Evolutionary conservation across 2,113 vertebrate genomes (phyloP).

Genomic region (Taurulus bubalis): DNA sequence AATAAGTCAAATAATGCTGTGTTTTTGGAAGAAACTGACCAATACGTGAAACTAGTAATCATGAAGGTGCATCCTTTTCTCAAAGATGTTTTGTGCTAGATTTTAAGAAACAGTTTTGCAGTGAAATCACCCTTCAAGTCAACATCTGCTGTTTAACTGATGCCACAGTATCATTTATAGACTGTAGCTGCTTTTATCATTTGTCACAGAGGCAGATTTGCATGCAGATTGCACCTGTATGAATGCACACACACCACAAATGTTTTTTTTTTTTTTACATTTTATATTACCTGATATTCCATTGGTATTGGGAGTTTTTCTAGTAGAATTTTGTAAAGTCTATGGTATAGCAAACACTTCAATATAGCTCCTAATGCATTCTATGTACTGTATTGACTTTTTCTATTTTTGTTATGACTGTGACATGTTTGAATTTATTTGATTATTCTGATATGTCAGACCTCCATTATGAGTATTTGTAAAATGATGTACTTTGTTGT

Average conservation of each 20-base stretch:
- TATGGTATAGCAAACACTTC: conserved; percentile 75
- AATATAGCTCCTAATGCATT: conserved; percentile 80
- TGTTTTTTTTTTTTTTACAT: conserved; percentile 66
- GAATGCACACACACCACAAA: conserved; percentile 65
- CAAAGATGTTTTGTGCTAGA: conserved; percentile 35
- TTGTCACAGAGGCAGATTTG: conserved; percentile 69
- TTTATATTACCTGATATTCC: conserved; percentile 77
- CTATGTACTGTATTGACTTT: conserved; percentile 79
- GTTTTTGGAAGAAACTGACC: conserved; percentile 2
- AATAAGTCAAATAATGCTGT: neutral
- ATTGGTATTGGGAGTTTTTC: conserved; percentile 80
- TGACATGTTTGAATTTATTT: conserved; percentile 76
- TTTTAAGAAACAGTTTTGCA: conserved; percentile 24
- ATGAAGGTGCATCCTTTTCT: conserved; percentile 29
- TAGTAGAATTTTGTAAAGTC: conserved; percentile 84
- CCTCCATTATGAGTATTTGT: conserved; percentile 80
- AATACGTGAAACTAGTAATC: neutral
- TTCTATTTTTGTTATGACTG: conserved; percentile 81
- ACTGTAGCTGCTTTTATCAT: conserved; percentile 67
- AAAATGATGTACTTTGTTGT: conserved; percentile 81
- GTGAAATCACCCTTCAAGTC: conserved; percentile 21
- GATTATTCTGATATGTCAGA: conserved; percentile 72
- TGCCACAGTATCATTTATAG: conserved; percentile 21
- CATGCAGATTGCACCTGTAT: conserved; percentile 77
- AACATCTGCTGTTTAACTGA: conserved; percentile 31